These are phyloP conservation scores for Rhinolophus sinicus DNA, from an alignment of 2,113 vertebrate species.

Conservation along the genomic window DNA sequence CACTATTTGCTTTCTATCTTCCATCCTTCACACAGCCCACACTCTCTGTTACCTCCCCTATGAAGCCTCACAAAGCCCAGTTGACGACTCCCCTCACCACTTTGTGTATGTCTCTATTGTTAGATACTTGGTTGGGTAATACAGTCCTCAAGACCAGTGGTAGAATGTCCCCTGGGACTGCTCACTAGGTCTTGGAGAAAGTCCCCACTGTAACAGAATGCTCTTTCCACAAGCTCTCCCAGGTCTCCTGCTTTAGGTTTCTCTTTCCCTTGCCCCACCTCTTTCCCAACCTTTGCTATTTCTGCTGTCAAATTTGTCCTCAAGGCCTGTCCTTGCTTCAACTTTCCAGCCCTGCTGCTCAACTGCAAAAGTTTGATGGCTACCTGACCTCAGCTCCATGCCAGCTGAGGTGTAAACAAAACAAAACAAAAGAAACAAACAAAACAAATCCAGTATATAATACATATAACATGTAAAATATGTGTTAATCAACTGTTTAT, in stretches of 20 bases:
- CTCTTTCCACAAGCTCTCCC: not conserved
- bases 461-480: not conserved
- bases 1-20: not conserved
- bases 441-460: no score
- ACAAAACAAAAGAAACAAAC: no score
- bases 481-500: not conserved
- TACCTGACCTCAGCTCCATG: not conserved
- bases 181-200: not conserved
- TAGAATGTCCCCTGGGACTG: not conserved
- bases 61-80: not conserved
- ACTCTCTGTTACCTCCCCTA: not conserved
- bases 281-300: accelerated
- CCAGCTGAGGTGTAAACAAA: not conserved
- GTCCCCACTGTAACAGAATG: not conserved
- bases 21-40: not conserved
- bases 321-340: not conserved
- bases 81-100: not conserved
- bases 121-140: not conserved
- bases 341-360: not conserved
- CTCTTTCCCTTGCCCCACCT: not conserved
- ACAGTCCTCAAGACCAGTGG: not conserved
- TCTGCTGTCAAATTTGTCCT: not conserved
- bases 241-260: not conserved
- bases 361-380: not conserved
- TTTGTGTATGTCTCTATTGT: not conserved